Evolutionary conservation across 1,140 invertebrate species (phyloP), one percentile per base, ranked within the genome.

Genomic region (Cyclargus thomasi): DNA sequence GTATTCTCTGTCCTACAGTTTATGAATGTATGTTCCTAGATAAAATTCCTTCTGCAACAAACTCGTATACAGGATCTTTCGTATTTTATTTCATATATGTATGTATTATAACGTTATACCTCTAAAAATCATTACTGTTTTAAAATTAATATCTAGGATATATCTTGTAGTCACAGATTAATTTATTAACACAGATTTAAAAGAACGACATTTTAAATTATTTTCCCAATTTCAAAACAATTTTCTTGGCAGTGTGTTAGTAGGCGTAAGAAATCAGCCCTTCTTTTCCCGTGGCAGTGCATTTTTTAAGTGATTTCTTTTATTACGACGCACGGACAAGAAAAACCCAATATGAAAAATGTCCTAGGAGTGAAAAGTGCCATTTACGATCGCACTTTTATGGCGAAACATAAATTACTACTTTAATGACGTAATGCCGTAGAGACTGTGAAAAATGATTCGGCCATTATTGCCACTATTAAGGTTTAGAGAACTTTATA

Each of bases 221-320:
- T 16, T 47, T 47, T 47, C 14, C 14, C 39, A 8, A 39, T 6
- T 39, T 39, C 14, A 16, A 16, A 47, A 16, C 21, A 64, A 68
- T 62, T 65, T 63, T 62, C 4, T 17, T 6, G 63, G n/a, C 75
- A 36, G 73, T 83, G 67, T 80, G 73, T 78, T 69, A 71, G 71
- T 35, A 64, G 67, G 20, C 65, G 62, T 75, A 78, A 80, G 76
- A 75, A 80, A 79, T 65, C 72, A 76, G 64, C 75, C 77, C 82
- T 77, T 71, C 35, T 67, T 76, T 21, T 17, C 71, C 65, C 70
- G 64, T 70, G 67, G 64, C 64, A 77, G 72, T 74, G 79, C 79
- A 80, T 74, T 84, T 82, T 81, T 85, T 83, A 88, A 88, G 86
- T 86, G 83, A 85, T 86, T 85, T 80, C 84, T 83, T 86, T 88